Base-by-base conservation (phyloP, 2,888 invertebrate genomes). In the Lepidocyrtinus sp. region DNA sequence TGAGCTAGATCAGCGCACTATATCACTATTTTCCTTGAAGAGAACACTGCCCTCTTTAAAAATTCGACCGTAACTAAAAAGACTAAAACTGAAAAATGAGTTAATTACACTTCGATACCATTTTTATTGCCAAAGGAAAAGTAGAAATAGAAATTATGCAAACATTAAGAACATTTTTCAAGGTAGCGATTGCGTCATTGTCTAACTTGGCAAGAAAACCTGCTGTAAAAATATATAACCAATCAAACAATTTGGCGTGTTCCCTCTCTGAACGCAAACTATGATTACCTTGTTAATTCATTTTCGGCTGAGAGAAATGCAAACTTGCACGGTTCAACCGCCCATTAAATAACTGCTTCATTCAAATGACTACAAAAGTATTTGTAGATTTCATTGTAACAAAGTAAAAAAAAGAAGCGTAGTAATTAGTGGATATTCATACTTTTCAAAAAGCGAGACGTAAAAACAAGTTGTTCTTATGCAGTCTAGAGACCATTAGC, bases 201-300 rank as follows among this genome's bases (percentile, higher is more conserved):
- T 12, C 59, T 59, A n/a, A 50, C 19, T 9, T 21, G 22, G 21
- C 59, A 59, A n/a, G n/a, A n/a, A n/a, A n/a, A n/a, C n/a, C n/a
- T n/a, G n/a, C n/a, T n/a, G n/a, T n/a, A n/a, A n/a, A n/a, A n/a
- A n/a, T n/a, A n/a, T n/a, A n/a, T n/a, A 21, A 22, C 50, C 22
- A 59, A 59, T 59, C 59, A 59, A 59, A 21, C 59, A 55, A 55
- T n/a, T 55, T 55, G 55, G 55, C 55, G 17, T 55, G 55, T n/a
- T 55, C 15, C 55, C 17, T 55, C n/a, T 50, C 2, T 2, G 17
- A 50, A 50, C 50, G 15, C 15, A 50, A n/a, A n/a, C 17, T 21
- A 59, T 59, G 59, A 21, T 59, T 59, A 21, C 59, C 59, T 59
- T 9, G 59, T 59, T 59, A 21, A 21, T 22, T 59, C 22, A 59